Conservation (phyloP, 92 coral and sea anemone species). For the Diadumene lineata region DNA sequence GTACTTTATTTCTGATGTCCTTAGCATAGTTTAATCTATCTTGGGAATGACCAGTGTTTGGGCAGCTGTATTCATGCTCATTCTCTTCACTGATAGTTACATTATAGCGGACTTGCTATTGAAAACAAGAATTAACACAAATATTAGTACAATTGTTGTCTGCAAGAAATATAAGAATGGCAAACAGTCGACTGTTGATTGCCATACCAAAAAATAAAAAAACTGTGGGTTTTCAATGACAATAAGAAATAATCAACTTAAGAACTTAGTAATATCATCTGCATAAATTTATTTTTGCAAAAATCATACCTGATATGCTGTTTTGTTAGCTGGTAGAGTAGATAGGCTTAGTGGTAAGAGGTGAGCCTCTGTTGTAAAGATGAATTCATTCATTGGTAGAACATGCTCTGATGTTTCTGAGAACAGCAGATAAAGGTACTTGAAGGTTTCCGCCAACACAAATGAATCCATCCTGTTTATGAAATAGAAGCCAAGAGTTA, state of each 20-base stretch:
- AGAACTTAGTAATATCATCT: no score
- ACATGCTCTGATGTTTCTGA: slow-evolving; percentile 73
- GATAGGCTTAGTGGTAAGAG: slow-evolving; percentile 88
- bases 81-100: slow-evolving; percentile 70
- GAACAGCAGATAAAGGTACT: slow-evolving; percentile 87
- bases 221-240: no score
- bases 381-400: slow-evolving; percentile 82
- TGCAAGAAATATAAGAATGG: no score
- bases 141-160: no score
- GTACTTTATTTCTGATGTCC: slow-evolving; percentile 74
- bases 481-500: not conserved
- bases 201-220: no score
- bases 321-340: slow-evolving; percentile 65
- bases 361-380: slow-evolving; percentile 97
- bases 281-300: no score
- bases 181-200: no score
- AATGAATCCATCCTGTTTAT: slow-evolving; percentile 91
- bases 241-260: no score
- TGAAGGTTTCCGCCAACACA: slow-evolving; percentile 95
- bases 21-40: slow-evolving; percentile 78
- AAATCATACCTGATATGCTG: slow-evolving; percentile 79
- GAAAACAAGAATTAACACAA: not conserved
- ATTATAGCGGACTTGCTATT: slow-evolving; percentile 77
- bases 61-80: slow-evolving; percentile 94
- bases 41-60: slow-evolving; percentile 64